Evolutionary conservation across 2,888 invertebrate genomes (phyloP), one percentile per base, ranked within the genome.

Genomic region (Xanthia togata): DNA sequence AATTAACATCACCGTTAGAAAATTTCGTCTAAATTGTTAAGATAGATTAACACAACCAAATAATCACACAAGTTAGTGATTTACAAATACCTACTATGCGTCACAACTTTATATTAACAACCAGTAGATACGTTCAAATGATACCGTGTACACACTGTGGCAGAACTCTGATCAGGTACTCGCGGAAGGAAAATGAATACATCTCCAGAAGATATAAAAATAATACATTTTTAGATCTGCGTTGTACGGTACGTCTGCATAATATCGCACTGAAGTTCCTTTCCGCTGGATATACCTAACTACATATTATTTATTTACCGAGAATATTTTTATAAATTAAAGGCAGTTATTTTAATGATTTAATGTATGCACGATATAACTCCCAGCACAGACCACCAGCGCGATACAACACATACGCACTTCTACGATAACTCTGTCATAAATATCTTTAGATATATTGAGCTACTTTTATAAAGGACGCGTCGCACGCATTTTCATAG

Each of bases 61-160:
- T 94, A 93, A 95, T 96, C 96, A 95, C 96, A 94, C 96, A 91
- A 92, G 94, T 95, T 94, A 93, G 94, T 94, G 93, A 91, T 91
- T 89, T 91, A 93, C 89, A 92, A 90, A 83, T 90, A 81, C n/a
- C n/a, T n/a, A n/a, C 79, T 87, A 87, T 87, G 84, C 79, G 77
- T 85, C 68, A 84, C 78, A 70, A 78, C 73, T 76, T 87, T 84
- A 79, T 79, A 85, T 85, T 89, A 87, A 85, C 70, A 87, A 75
- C 84, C 85, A 87, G 88, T 89, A 63, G 50, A 35, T 53, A 90
- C 87, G 79, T 85, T 83, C 78, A 87, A 89, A 84, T 81, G 70
- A 87, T 85, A 67, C n/a, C 82, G 80, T 86, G 89, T 88, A 35
- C 87, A 38, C 81, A 73, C 88, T 90, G 89, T 90, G 90, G 90